phyloP scores from a whole-genome alignment of 2,113 vertebrate species.

The Corynorhinus townsendii region DNA sequence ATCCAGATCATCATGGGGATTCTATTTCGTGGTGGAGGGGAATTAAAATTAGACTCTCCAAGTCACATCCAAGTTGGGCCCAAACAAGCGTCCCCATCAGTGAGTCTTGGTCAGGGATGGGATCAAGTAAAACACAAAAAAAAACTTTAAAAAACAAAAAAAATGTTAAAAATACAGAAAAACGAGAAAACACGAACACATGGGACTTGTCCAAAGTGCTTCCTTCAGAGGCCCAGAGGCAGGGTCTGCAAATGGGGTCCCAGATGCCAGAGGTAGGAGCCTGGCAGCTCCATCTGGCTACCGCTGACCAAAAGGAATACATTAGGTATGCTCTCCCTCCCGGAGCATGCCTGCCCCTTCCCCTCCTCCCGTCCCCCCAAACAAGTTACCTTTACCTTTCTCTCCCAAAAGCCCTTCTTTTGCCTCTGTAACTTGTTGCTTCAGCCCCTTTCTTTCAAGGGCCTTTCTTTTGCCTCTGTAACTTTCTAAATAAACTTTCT shows the following conservation, averaged over 20 bases:
- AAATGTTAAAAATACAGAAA: neutral
- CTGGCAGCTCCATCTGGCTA: neutral
- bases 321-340: conserved; percentile 74
- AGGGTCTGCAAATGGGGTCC: neutral
- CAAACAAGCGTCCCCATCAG: neutral
- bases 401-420: neutral
- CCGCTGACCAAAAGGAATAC: conserved; percentile 87
- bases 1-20: neutral
- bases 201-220: conserved; percentile 16
- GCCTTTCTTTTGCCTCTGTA: neutral
- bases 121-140: neutral
- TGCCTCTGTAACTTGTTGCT: neutral
- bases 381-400: neutral
- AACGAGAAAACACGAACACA: neutral
- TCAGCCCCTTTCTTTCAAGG: neutral
- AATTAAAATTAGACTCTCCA: neutral
- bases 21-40: neutral
- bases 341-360: neutral
- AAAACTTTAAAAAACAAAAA: conserved; percentile 6
- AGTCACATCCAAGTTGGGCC: neutral
- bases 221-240: neutral
- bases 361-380: neutral
- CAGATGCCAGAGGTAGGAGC: neutral
- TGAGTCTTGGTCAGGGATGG: neutral
- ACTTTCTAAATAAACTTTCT: neutral